These are phyloP conservation scores for Iselma pallidipennis DNA, from an alignment of 2,888 invertebrate species.

Conservation along the genomic window DNA sequence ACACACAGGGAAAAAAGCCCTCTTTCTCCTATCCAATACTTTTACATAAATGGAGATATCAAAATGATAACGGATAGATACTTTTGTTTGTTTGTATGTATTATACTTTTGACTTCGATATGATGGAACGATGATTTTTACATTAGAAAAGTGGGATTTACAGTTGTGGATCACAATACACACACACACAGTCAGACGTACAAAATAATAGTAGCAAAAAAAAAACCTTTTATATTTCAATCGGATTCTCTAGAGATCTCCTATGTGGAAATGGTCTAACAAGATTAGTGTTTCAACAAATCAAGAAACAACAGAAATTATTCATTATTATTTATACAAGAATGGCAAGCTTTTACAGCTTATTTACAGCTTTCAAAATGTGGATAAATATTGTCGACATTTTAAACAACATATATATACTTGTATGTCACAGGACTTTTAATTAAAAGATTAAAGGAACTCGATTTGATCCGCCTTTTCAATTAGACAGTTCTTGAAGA, in stretches of 20 bases:
- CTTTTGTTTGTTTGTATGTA: neutral
- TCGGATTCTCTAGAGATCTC: neutral
- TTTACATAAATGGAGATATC: neutral
- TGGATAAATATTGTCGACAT: no score
- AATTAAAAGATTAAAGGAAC: neutral
- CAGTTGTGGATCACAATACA: neutral
- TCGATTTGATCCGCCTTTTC: no score
- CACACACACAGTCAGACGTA: neutral
- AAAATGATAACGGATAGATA: neutral
- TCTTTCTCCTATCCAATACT: no score
- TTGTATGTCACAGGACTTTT: no score
- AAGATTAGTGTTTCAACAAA: neutral
- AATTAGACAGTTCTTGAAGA: no score
- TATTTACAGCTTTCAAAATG: no score
- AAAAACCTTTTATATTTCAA: no score
- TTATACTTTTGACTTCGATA: slow-evolving; percentile 12
- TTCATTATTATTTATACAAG: neutral
- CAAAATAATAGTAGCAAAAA: neutral
- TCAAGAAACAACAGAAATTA: neutral
- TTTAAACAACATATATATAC: no score
- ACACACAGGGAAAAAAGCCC: no score
- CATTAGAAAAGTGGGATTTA: slow-evolving; percentile 13
- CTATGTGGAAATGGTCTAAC: neutral
- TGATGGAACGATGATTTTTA: slow-evolving; percentile 14
- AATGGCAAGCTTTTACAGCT: no score